Evolutionary conservation across 2,797 vertebrate genomes (phyloP).

Genomic region (Ataeniobius toweri): DNA sequence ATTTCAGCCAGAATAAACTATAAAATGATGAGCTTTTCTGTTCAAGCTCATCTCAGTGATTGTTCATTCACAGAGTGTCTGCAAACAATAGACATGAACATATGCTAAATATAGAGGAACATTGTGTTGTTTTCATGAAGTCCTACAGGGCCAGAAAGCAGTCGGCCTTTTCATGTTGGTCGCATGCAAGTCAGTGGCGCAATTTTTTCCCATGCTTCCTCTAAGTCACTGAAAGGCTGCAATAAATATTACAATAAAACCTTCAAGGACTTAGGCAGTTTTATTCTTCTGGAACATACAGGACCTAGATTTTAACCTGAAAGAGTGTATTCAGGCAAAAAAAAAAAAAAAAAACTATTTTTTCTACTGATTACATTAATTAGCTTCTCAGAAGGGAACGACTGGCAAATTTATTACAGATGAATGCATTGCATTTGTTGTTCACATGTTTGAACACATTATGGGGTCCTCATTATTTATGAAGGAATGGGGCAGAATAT

Average conservation of each 20-base stretch:
- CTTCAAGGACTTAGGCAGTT: slow-evolving; percentile 43
- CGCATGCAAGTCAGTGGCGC: slow-evolving; percentile 24
- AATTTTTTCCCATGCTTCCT: slow-evolving; percentile 30
- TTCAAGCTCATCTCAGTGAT: background rate
- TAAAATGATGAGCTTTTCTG: background rate
- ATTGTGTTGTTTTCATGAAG: slow-evolving; percentile 29
- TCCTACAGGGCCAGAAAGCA: slow-evolving; percentile 30
- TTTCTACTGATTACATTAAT: slow-evolving; percentile 28
- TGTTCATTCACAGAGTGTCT: slow-evolving; percentile 5
- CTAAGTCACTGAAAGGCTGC: slow-evolving; percentile 34
- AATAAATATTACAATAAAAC: slow-evolving; percentile 31
- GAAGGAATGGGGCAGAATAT: slow-evolving; percentile 3
- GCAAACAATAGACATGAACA: slow-evolving; percentile 20
- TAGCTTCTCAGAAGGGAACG: slow-evolving; percentile 17
- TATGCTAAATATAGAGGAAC: background rate
- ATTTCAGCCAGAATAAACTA: background rate
- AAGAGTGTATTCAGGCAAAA: background rate
- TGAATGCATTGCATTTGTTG: slow-evolving; percentile 8
- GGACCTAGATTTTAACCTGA: slow-evolving; percentile 18
- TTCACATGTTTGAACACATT: slow-evolving; percentile 16
- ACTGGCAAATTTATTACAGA: slow-evolving; percentile 9
- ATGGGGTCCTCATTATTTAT: slow-evolving; percentile 16
- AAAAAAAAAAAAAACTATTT: background rate
- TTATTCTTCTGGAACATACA: slow-evolving; percentile 50
- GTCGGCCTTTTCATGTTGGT: slow-evolving; percentile 38